phyloP scores from a whole-genome alignment of 1,140 invertebrate species.

The Cataglyphis hispanica region DNA sequence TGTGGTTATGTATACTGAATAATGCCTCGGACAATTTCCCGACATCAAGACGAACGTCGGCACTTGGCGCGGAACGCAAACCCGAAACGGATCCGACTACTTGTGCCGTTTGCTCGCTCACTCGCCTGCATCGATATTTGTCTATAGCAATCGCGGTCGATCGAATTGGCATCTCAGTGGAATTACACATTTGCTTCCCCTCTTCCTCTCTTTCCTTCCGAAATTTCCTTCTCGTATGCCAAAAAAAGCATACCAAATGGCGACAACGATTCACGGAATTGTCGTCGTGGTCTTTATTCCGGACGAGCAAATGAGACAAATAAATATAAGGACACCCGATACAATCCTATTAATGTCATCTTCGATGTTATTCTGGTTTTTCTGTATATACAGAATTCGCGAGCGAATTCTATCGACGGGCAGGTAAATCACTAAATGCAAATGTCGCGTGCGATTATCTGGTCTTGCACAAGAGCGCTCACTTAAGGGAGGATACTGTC shows the following conservation, averaged over 20 bases:
- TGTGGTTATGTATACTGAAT: slow-evolving; percentile 59
- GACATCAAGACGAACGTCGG: slow-evolving; percentile 37
- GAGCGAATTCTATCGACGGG: background rate
- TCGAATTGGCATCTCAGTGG: slow-evolving; percentile 48
- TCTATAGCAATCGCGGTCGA: slow-evolving; percentile 41
- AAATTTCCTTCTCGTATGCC: background rate
- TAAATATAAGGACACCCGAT: slow-evolving; percentile 25
- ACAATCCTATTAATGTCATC: slow-evolving; percentile 12
- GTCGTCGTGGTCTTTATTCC: background rate
- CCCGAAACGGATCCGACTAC: slow-evolving; percentile 40
- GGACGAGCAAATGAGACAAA: background rate
- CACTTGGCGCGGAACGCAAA: slow-evolving; percentile 55
- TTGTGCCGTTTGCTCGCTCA: slow-evolving; percentile 10
- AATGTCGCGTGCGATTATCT: slow-evolving; percentile 26
- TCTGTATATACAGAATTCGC: background rate
- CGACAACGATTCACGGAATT: background rate
- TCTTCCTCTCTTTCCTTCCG: background rate
- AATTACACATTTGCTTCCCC: slow-evolving; percentile 60
- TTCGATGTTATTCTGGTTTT: slow-evolving; percentile 14
- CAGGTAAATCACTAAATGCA: slow-evolving; percentile 37
- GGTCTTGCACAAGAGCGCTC: background rate
- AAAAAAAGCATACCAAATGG: background rate
- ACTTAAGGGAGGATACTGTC: background rate
- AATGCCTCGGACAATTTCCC: slow-evolving; percentile 68
- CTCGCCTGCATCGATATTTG: slow-evolving; percentile 52